These are phyloP conservation scores for Clarias magur DNA, from an alignment of 2,113 vertebrate genomes.

Conservation along the genomic window DNA sequence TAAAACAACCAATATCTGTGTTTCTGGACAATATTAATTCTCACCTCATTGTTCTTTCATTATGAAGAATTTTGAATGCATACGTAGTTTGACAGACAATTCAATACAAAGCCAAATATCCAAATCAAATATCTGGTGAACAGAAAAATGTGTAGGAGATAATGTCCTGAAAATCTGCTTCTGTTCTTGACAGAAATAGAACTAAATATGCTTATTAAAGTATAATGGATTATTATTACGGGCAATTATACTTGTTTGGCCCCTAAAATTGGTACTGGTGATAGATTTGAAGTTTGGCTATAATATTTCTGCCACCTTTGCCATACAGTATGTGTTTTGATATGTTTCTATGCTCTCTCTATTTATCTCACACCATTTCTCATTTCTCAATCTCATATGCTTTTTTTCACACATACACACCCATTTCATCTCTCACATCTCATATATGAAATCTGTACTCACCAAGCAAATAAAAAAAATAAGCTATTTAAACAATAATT, in stretches of 20 bases:
- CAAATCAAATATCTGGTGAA: neutral
- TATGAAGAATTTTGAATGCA: neutral
- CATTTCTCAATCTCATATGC: neutral
- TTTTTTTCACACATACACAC: neutral
- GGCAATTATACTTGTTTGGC: neutral
- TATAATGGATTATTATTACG: neutral
- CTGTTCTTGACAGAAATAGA: neutral
- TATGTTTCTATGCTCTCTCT: neutral
- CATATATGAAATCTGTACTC: neutral
- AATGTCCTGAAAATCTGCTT: neutral
- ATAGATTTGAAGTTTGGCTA: neutral
- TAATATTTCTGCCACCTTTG: neutral
- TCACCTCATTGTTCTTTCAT: neutral
- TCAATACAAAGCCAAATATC: neutral
- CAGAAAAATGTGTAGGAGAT: neutral
- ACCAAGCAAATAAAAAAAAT: neutral
- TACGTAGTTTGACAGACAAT: neutral
- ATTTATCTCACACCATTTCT: neutral
- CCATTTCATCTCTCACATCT: neutral
- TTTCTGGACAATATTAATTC: neutral
- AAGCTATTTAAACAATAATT: neutral
- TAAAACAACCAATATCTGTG: neutral
- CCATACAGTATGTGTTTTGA: neutral
- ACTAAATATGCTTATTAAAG: neutral
- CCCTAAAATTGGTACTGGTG: neutral